Evolutionary conservation across 2,888 invertebrate species (phyloP).

Genomic region (Orchesellides sinensis): DNA sequence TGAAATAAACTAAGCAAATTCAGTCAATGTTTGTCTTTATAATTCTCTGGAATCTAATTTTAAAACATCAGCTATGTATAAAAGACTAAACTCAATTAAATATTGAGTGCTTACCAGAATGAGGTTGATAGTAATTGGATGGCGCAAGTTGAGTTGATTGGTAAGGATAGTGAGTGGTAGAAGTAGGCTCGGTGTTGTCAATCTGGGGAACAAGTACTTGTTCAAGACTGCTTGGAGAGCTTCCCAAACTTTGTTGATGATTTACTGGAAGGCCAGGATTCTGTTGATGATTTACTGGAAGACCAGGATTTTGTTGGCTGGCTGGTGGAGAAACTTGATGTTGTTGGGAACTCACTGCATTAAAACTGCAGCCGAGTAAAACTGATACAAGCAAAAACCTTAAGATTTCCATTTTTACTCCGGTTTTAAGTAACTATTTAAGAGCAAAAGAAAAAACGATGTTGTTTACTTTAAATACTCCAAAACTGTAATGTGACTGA

Average conservation of each 20-base stretch:
- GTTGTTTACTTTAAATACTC: constrained; percentile 13
- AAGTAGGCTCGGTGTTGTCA: constrained; percentile 4
- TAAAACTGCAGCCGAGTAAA: constrained; percentile 5
- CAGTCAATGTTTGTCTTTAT: too few species aligned
- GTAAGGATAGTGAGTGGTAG: constrained; percentile 54
- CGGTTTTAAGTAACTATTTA: not conserved
- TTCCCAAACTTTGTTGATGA: constrained; percentile 1
- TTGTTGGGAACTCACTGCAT: constrained; percentile 1
- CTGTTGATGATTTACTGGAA: not conserved
- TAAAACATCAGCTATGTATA: not conserved
- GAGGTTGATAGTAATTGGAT: constrained; percentile 42
- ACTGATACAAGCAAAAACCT: constrained; percentile 27
- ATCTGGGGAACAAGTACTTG: constrained; percentile 9
- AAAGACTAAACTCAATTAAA: too few species aligned
- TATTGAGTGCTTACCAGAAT: constrained; percentile 36
- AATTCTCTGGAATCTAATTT: too few species aligned
- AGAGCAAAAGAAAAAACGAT: not conserved
- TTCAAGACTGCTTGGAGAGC: constrained; percentile 1
- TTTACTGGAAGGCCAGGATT: not conserved
- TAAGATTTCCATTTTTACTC: constrained; percentile 41
- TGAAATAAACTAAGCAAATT: not conserved
- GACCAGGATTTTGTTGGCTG: too few species aligned
- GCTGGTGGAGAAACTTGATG: not conserved
- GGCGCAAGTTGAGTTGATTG: constrained; percentile 35
- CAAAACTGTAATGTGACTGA: constrained; percentile 2